These are phyloP conservation scores for Marronus borbonicus DNA, from an alignment of 2,888 invertebrate genomes.

Conservation along the genomic window DNA sequence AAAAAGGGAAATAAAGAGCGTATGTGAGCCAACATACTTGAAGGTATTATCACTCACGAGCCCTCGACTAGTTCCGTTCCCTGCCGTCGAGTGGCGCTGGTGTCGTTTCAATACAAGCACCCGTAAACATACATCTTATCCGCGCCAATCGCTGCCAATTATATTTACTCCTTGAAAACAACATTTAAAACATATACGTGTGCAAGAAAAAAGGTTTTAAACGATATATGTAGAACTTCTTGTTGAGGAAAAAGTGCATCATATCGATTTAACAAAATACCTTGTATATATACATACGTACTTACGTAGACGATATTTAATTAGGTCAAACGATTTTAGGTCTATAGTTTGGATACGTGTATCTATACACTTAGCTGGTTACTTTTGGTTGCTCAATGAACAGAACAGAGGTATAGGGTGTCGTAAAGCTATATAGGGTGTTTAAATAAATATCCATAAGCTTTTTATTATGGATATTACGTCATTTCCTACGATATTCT, in stretches of 20 bases:
- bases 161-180: constrained; percentile 45
- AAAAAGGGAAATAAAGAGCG: constrained; percentile 66
- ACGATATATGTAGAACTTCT: neutral
- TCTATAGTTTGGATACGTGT: too few species aligned
- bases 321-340: too few species aligned
- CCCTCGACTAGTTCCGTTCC: constrained; percentile 65
- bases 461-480: neutral
- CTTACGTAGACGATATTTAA: neutral
- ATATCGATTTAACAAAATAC: constrained; percentile 35
- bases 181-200: constrained; percentile 27
- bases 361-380: too few species aligned
- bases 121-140: constrained; percentile 52
- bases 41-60: constrained; percentile 68
- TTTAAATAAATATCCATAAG: too few species aligned
- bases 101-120: constrained; percentile 51
- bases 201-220: constrained; percentile 31
- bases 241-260: neutral
- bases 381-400: too few species aligned
- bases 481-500: too few species aligned
- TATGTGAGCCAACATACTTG: constrained; percentile 67
- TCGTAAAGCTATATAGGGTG: too few species aligned
- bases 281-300: too few species aligned
- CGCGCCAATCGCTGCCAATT: constrained; percentile 47
- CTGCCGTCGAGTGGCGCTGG: constrained; percentile 59
- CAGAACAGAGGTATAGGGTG: too few species aligned